Evolutionary conservation across 2,113 vertebrate species (phyloP), one percentile per base, ranked within the genome.

Genomic region (Indri indri): DNA sequence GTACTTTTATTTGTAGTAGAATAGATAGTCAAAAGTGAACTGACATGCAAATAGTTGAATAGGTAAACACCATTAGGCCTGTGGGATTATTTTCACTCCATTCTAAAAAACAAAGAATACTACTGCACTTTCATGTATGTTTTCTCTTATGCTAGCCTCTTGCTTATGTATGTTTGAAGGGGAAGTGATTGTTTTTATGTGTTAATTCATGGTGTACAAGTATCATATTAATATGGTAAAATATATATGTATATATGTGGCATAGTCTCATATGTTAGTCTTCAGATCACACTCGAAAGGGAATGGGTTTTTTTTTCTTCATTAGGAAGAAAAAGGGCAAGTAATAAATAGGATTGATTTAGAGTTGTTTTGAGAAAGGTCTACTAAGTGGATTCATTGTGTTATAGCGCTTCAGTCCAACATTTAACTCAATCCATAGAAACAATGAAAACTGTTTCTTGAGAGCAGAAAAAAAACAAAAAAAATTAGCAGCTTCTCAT

Each of bases 401-500:
- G 92, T 97, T 93, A 34, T 65, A 59, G 50, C 87, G 76, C 54
- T n/a, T 88, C 52, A 76, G 73, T 76, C 17, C 22, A 81, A 65
- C 57, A 93, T 93, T 88, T 95, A 80, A 94, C 73, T 94, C 42
- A 47, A 57, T 77, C 63, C 68, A 17, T 42, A 76, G 77, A 77
- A 97, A 92, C 18, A 70, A 81, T 93, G 45, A 74, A 93, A 94
- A 94, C 2, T 1, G 61, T 90, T 90, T 92, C 77, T 85, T 81
- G 40, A 94, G 40, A 94, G 83, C 23, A 86, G 93, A 52, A 93
- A 95, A 87, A 70, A 90, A 85, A 90, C 54, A 86, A 83, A 91
- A 57, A 68, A 85, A 92, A 84, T 81, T 84, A 91, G 80, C 88
- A 85, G 42, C 27, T 81, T 90, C 71, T 88, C 37, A 23, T 37